Base-by-base conservation (phyloP, 1,140 invertebrate genomes). In the Penaeus chinensis region DNA sequence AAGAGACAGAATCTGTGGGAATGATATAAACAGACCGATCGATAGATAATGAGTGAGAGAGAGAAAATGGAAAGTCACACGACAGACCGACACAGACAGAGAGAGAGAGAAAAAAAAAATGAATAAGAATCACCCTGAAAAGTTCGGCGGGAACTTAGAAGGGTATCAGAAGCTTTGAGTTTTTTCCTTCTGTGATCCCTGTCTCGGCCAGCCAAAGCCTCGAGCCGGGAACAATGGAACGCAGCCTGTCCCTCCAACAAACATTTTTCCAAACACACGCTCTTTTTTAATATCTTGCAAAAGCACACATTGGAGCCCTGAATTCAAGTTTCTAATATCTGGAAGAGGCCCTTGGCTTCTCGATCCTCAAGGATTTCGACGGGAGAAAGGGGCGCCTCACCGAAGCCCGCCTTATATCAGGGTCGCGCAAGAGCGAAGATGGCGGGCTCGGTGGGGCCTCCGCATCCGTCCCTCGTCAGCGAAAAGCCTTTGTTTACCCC, bases 281-380 rank as follows among this genome's bases (percentile, higher is more conserved):
- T 87, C 71, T 82, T 87, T 87, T 87, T 87, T 87, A 87, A 87
- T 87, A 87, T 87, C 85, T 87, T 87, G 85, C 85, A 87, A 87
- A 87, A 87, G 85, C 85, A 87, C 85, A 87, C 85, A 87, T 76
- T 66, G 85, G 69, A 82, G 69, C 79, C 71, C 85, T 32, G 66
- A 76, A 87, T 76, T 87, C 80, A 77, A 82, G 79, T 87, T 87
- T 87, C 85, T 87, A 74, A 87, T 87, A 87, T 87, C 80, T 82
- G 80, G 84, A 54, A 80, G 84, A 85, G 84, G 54, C 76, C 66
- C 63, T 85, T 42, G 84, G 37, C 5, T 42, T n/a, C 61, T 37
- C 76, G 66, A 20, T 42, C 65, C 47, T 47, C 47, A 47, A 47
- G 47, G 47, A 7, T 47, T 47, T 47, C 7, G 47, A 13, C 47